Evolutionary conservation across 2,797 vertebrate species (phyloP), one percentile per base, ranked within the genome.

Genomic region (Myotis myotis): DNA sequence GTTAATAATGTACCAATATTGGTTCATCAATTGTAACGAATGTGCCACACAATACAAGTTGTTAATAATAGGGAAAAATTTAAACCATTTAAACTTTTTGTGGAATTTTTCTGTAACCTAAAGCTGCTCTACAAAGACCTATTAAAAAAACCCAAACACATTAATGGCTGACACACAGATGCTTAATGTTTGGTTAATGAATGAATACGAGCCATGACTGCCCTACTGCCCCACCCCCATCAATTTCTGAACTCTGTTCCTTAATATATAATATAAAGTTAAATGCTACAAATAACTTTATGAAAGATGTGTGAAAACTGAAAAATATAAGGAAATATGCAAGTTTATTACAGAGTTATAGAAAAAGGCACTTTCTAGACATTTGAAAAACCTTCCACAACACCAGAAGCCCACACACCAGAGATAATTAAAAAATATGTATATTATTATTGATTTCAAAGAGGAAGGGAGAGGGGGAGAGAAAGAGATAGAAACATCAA

Each of bases 231-330:
- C 6, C 2, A 6, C 60, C 66, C 25, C 20, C 5, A 41, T 33
- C 53, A 41, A 8, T 71, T 85, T 95, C 91, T 90, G 78, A 81
- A 55, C 17, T 76, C n/a, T 64, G 1, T 22, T 8, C 25, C 23
- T 84, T 82, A 53, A 71, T 84, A 7, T 66, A 22, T 28, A 64
- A 78, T 0, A 23, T 55, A 22, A 28, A 55, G 66, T 82, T 87
- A 78, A 0, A 23, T 89, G 38, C 36, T 72, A 49, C 64, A 66
- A 33, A 71, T n/a, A 92, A 71, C 53, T 91, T 89, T 33, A 81
- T 80, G 47, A 94, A 94, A 91, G 33, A 49, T 79, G 20, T 47
- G 28, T 49, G 28, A 94, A 92, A 91, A 66, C 68, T 55, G 71
- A 80, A 91, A 47, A 55, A 89, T 70, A 78, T 41, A 17, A 60